These are phyloP conservation scores for Calcarius lapponicus DNA, from an alignment of 2,797 vertebrate genomes.

Conservation along the genomic window DNA sequence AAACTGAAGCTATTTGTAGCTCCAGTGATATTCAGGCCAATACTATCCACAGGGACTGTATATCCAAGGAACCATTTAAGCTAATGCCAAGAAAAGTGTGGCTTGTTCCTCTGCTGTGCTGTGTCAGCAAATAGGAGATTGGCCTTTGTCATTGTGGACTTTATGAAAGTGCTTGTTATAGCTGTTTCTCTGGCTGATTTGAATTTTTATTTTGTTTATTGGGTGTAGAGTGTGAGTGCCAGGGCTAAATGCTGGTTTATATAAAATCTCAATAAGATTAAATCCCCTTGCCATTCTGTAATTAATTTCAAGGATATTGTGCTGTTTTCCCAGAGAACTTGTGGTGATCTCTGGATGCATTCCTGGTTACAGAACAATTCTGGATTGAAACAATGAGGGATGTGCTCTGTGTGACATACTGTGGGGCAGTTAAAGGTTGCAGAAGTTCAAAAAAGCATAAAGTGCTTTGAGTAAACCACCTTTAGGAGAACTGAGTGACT, in stretches of 20 bases:
- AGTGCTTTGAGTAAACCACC: not conserved
- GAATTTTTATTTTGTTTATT: slow-evolving; percentile 69
- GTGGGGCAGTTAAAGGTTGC: not conserved
- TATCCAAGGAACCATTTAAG: not conserved
- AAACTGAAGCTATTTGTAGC: not conserved
- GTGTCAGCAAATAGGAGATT: slow-evolving; percentile 24
- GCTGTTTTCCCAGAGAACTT: slow-evolving; percentile 30
- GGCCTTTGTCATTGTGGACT: slow-evolving; percentile 51
- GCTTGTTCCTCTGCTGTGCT: slow-evolving; percentile 12
- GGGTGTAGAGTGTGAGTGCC: slow-evolving; percentile 26
- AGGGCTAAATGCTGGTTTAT: slow-evolving; percentile 40
- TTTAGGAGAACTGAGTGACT: not conserved
- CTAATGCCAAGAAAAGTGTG: slow-evolving; percentile 13
- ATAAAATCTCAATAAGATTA: slow-evolving; percentile 34
- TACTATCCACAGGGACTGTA: not conserved
- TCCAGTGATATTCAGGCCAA: not conserved
- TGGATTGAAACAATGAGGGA: not conserved
- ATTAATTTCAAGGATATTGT: slow-evolving; percentile 59
- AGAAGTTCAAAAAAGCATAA: not conserved
- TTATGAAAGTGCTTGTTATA: slow-evolving; percentile 46
- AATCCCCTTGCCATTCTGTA: not conserved
- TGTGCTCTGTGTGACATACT: not conserved
- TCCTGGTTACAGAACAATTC: not conserved
- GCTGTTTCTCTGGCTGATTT: slow-evolving; percentile 54
- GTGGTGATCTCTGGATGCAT: not conserved